A percentile compares a stretch with the other conserved stretches of the same genome.
Conservation (phyloP, 2,797 vertebrate genomes). For the Chiloscyllium punctatum region DNA sequence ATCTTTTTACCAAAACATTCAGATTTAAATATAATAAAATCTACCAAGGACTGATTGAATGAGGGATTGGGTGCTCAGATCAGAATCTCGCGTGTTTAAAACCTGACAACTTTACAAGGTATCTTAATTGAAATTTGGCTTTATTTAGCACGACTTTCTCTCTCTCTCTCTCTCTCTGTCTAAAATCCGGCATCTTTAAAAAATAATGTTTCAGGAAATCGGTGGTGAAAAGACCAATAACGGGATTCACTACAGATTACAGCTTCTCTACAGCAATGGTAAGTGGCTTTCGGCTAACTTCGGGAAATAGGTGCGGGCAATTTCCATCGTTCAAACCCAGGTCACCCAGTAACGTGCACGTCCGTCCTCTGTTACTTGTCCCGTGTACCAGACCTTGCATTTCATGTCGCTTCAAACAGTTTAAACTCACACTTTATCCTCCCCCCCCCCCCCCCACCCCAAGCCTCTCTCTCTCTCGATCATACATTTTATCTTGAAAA, state of each 20-base stretch:
- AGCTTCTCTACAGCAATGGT: conserved; percentile 98
- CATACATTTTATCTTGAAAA: background rate
- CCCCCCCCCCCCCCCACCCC: too few relatives aligned
- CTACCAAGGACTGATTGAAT: background rate
- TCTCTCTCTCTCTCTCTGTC: too few relatives aligned
- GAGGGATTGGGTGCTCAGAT: background rate
- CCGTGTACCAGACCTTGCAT: background rate
- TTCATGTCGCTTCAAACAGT: background rate
- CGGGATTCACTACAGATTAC: conserved; percentile 94
- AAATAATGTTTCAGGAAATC: conserved; percentile 68
- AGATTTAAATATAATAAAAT: background rate
- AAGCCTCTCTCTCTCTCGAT: background rate
- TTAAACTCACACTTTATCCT: background rate
- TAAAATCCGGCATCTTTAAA: background rate
- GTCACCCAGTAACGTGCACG: background rate
- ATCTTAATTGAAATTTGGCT: background rate
- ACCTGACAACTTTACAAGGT: background rate
- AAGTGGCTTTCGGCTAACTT: conserved; percentile 48
- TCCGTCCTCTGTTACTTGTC: background rate
- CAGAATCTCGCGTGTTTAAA: background rate
- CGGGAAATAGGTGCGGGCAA: background rate
- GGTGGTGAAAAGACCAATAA: conserved; percentile 97
- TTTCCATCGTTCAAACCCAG: background rate
- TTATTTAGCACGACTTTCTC: background rate
- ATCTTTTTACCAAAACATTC: background rate